Percentiles rank a stretch among this genome's conserved stretches.
Conservation (phyloP, 2,113 vertebrate species). For the Ariopsis seemanni region DNA sequence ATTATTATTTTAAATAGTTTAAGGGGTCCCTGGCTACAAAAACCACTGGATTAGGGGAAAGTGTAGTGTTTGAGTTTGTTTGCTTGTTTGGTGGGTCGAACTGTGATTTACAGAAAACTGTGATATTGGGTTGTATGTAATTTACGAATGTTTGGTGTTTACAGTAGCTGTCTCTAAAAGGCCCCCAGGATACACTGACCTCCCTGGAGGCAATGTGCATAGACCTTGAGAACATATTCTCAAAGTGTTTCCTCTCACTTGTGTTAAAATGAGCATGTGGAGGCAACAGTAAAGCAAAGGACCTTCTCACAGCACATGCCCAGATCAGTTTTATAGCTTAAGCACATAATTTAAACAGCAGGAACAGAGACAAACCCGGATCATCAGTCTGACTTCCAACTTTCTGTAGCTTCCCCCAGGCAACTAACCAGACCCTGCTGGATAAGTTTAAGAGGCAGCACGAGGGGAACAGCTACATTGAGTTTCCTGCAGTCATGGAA, state of each 20-base stretch:
- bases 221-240: neutral
- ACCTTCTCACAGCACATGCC: neutral
- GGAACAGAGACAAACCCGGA: slow-evolving; percentile 2
- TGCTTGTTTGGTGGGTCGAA: neutral
- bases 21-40: no score
- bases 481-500: slow-evolving; percentile 97
- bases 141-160: neutral
- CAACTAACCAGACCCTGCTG: slow-evolving; percentile 94
- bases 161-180: neutral
- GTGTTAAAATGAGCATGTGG: neutral
- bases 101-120: neutral
- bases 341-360: neutral
- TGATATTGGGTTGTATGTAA: neutral
- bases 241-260: neutral
- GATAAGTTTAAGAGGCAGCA: slow-evolving; percentile 97
- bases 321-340: slow-evolving; percentile 8
- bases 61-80: neutral
- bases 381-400: neutral
- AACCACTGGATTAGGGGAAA: neutral
- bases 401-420: slow-evolving; percentile 88
- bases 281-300: neutral
- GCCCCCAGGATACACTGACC: neutral
- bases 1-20: no score
- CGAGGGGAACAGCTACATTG: slow-evolving; percentile 92
- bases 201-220: neutral